Evolutionary conservation across 2,888 invertebrate genomes (phyloP).

Genomic region (Tetramorium bicarinatum): DNA sequence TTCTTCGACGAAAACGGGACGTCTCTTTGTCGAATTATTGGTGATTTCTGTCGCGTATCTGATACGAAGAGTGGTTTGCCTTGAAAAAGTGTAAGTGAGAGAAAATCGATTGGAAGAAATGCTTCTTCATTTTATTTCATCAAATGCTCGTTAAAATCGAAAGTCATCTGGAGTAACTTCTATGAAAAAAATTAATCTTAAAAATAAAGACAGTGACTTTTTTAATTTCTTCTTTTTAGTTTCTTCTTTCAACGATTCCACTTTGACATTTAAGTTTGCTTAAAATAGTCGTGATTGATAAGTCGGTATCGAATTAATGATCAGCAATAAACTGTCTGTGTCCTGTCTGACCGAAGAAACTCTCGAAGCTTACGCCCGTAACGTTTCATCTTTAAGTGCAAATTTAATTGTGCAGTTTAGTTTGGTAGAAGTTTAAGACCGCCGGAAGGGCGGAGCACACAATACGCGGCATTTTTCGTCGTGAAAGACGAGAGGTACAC

Average conservation of each 20-base stretch:
- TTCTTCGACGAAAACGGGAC: not conserved
- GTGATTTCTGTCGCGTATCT: not conserved
- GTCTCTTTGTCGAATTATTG: not conserved
- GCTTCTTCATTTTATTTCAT: not conserved
- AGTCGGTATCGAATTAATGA: slow-evolving; percentile 10
- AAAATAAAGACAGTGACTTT: not conserved
- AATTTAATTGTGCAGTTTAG: not conserved
- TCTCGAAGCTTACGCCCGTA: not conserved
- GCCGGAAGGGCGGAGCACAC: not conserved
- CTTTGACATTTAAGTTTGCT: not conserved
- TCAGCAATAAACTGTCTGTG: not conserved
- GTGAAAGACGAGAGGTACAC: slow-evolving; percentile 14
- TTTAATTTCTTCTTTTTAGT: not conserved
- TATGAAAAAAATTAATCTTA: not conserved
- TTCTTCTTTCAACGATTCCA: not conserved
- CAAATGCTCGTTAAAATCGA: not conserved
- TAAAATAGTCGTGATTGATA: slow-evolving; percentile 4
- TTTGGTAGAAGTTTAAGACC: not conserved
- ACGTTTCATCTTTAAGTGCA: not conserved
- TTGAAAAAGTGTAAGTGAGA: not conserved
- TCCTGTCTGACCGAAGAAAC: too few species aligned
- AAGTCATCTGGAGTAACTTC: not conserved
- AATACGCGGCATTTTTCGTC: slow-evolving; percentile 13
- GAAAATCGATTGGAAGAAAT: not conserved
- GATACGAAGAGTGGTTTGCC: not conserved